Conservation (phyloP, 23 tunicate genomes). For the Ciona savignyi region DNA sequence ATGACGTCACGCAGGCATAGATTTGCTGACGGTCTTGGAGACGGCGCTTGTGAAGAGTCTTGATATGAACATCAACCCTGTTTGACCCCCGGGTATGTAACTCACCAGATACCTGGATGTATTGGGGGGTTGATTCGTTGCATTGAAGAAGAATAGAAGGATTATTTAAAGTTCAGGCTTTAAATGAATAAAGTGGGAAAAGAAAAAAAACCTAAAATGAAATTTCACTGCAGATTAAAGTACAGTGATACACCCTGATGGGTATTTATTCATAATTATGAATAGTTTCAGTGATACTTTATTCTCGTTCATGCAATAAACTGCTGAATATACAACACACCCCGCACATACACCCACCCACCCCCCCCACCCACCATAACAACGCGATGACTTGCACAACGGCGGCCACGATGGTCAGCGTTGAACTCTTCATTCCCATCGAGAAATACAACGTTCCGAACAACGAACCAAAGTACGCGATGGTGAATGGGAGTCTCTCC, state of each 20-base stretch:
- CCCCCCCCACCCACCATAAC: slow-evolving; percentile 42
- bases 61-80: slow-evolving; percentile 69
- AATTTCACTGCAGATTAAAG: no score
- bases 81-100: slow-evolving; percentile 91
- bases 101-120: slow-evolving; percentile 86
- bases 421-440: slow-evolving; percentile 63
- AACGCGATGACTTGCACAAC: slow-evolving; percentile 74
- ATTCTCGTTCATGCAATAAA: no score
- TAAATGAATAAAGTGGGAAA: not conserved
- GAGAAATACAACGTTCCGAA: slow-evolving; percentile 86
- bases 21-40: slow-evolving; percentile 47
- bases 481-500: slow-evolving; percentile 83
- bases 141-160: no score
- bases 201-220: no score
- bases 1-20: slow-evolving; percentile 47
- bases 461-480: slow-evolving; percentile 75
- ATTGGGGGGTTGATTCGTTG: no score
- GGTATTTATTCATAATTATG: no score
- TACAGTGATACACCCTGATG: no score
- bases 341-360: no score
- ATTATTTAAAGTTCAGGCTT: not conserved
- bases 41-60: slow-evolving; percentile 65
- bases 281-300: no score
- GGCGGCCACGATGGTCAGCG: slow-evolving; percentile 70
- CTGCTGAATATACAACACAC: no score